Evolutionary conservation across 2,113 vertebrate genomes (phyloP).

Genomic region (Pseudolaguvia tuberculata): DNA sequence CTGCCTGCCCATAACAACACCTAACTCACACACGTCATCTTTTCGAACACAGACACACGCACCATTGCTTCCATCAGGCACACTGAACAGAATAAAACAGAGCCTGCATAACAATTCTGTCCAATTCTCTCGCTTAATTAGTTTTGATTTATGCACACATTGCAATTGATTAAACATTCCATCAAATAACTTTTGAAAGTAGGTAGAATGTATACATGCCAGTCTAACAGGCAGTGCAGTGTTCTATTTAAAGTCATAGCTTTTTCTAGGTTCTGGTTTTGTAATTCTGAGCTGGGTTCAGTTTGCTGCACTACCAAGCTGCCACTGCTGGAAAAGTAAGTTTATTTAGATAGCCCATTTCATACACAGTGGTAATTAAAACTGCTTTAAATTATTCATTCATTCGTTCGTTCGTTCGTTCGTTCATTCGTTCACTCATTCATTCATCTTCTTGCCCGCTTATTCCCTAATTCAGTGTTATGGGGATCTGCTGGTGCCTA

Average conservation of each 20-base stretch:
- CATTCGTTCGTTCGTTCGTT: too few relatives aligned
- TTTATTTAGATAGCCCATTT: too few relatives aligned
- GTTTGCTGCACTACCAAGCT: too few relatives aligned
- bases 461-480: too few relatives aligned
- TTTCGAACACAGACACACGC: background rate
- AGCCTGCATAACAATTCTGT: constrained; percentile 11
- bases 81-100: constrained; percentile 5
- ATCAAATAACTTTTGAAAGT: constrained; percentile 10
- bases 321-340: too few relatives aligned
- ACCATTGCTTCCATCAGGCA: constrained; percentile 23
- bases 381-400: too few relatives aligned
- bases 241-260: background rate
- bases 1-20: constrained; percentile 23
- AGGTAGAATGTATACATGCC: constrained; percentile 1
- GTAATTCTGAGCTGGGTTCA: too few relatives aligned
- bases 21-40: background rate
- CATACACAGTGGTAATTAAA: too few relatives aligned
- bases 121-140: constrained; percentile 17
- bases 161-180: constrained; percentile 3
- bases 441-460: too few relatives aligned
- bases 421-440: too few relatives aligned
- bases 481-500: too few relatives aligned
- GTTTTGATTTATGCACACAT: constrained; percentile 21
- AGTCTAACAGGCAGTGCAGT: background rate
- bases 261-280: too few relatives aligned